A percentile compares a stretch with the other conserved stretches of the same genome.
Evolutionary conservation across 2,888 invertebrate genomes (phyloP).

Genomic region (Drosophila mimetica): DNA sequence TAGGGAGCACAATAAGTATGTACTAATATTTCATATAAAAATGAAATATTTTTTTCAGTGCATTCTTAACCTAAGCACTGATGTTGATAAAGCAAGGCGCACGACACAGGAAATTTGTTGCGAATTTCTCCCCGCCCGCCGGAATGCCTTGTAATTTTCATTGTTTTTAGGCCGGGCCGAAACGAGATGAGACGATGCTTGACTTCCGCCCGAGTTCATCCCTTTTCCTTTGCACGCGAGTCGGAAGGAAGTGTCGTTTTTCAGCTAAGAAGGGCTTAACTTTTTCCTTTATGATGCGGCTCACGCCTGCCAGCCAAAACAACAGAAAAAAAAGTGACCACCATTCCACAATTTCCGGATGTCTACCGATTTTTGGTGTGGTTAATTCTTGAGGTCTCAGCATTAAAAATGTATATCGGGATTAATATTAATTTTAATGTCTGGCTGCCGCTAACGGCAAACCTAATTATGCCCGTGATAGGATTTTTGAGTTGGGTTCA

Average conservation of each 20-base stretch:
- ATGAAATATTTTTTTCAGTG: constrained; percentile 11
- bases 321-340: not conserved
- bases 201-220: constrained; percentile 57
- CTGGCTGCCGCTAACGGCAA: constrained; percentile 41
- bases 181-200: constrained; percentile 50
- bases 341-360: constrained; percentile 35
- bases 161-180: constrained; percentile 46
- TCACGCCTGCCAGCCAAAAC: constrained; percentile 55
- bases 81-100: constrained; percentile 39
- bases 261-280: constrained; percentile 76
- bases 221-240: constrained; percentile 35
- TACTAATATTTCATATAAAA: no score
- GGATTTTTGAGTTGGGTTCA: constrained; percentile 68
- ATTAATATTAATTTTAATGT: constrained; percentile 74
- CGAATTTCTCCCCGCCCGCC: constrained; percentile 12
- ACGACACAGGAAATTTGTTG: constrained; percentile 37
- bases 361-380: constrained; percentile 16
- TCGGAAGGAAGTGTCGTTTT: constrained; percentile 76
- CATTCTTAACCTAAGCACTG: constrained; percentile 15
- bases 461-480: constrained; percentile 73
- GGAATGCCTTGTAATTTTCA: constrained; percentile 52
- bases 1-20: no score
- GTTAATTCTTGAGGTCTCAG: constrained; percentile 57
- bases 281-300: constrained; percentile 56
- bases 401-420: constrained; percentile 69